These are phyloP conservation scores for Cricetomys ansorgei DNA, from an alignment of 2,113 vertebrate genomes.

Conservation along the genomic window DNA sequence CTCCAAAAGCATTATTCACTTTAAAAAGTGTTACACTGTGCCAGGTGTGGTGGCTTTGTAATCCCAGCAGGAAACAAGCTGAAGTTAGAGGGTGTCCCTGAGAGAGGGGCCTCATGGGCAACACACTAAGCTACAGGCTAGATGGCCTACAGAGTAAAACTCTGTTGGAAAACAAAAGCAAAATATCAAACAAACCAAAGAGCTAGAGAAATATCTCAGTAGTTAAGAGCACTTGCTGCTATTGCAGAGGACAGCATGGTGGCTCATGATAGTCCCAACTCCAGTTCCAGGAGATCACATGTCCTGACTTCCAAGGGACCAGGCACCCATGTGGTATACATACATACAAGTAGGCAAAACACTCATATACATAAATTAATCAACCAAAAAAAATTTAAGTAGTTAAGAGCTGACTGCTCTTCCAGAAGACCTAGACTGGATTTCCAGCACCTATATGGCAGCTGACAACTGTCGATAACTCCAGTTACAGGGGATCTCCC, in stretches of 20 bases:
- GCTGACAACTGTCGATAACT: neutral
- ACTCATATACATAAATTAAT: neutral
- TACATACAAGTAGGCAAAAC: neutral
- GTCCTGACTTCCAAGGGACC: neutral
- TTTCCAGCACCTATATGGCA: neutral
- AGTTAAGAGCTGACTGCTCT: neutral
- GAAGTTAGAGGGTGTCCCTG: neutral
- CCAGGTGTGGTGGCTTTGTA: neutral
- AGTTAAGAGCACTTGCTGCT: neutral
- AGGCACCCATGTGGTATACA: neutral
- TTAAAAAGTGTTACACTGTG: neutral
- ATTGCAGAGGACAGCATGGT: neutral
- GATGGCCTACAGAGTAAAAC: neutral
- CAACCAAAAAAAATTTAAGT: neutral
- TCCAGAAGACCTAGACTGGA: neutral
- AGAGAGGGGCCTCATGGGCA: neutral
- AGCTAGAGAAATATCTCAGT: neutral
- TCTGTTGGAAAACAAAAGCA: neutral
- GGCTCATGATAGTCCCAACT: neutral
- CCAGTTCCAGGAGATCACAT: neutral
- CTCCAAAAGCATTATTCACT: slow-evolving; percentile 24
- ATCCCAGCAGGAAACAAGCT: neutral
- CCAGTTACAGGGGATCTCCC: neutral
- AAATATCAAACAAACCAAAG: neutral
- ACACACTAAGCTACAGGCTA: neutral